Conservation (phyloP, 1,140 invertebrate genomes). For the Araneus ventricosus region DNA sequence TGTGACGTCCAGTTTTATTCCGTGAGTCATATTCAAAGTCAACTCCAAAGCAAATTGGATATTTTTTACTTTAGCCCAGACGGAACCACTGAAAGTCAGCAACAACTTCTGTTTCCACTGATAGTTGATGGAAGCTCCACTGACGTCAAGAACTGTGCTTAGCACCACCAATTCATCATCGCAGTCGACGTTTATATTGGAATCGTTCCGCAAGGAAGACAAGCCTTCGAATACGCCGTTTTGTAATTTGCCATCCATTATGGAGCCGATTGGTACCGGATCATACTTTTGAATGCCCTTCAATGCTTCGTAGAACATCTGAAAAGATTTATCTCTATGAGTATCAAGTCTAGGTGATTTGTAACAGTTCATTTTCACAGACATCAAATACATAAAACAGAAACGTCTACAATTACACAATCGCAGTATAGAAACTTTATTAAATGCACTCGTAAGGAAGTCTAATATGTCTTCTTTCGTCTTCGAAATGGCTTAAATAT, state of each 20-base stretch:
- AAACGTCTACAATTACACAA: too few relatives aligned
- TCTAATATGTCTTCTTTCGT: too few relatives aligned
- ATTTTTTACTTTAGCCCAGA: slow-evolving; percentile 16
- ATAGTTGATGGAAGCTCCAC: slow-evolving; percentile 1
- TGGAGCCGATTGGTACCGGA: slow-evolving; percentile 19
- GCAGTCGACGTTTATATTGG: slow-evolving; percentile 40
- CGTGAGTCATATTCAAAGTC: neutral
- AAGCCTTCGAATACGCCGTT: slow-evolving; percentile 49
- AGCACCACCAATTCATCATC: neutral
- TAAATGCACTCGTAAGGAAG: too few relatives aligned
- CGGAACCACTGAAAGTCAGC: neutral
- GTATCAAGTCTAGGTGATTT: too few relatives aligned
- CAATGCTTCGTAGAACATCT: slow-evolving; percentile 26
- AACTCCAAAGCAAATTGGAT: slow-evolving; percentile 20
- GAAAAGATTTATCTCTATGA: neutral
- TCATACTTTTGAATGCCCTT: slow-evolving; percentile 28
- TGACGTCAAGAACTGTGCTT: neutral
- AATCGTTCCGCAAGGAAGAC: slow-evolving; percentile 5
- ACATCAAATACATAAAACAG: too few relatives aligned
- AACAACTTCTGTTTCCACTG: slow-evolving; percentile 4
- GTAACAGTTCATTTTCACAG: too few relatives aligned
- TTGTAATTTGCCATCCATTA: neutral
- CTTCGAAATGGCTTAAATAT: too few relatives aligned
- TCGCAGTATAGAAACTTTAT: too few relatives aligned
- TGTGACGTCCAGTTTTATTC: slow-evolving; percentile 10